Evolutionary conservation across 35 echinoderm and acorn worm genomes (phyloP), one percentile per base, ranked within the genome.

Genomic region (Apostichopus japonicus): DNA sequence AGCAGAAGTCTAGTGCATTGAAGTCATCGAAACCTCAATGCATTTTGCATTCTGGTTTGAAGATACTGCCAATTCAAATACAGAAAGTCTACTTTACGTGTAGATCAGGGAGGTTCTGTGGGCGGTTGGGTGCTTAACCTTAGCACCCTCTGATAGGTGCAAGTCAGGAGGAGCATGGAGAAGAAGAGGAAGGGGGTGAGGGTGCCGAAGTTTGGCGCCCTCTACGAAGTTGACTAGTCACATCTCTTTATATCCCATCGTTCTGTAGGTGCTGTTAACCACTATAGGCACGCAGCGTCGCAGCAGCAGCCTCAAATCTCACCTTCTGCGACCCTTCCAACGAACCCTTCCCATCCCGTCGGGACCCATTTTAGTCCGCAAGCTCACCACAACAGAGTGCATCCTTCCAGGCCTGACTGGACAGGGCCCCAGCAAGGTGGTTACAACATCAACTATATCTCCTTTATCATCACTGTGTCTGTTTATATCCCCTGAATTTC

Each of bases 341-440:
- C 70, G 55, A 91, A 78, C 90, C 90, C 90, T 58, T 23, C 90
- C 90, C 71, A 78, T 58, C 72, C 90, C 17, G 90, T 67, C 58
- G 54, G 72, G 25, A 79, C 71, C 77, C 90, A 78, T 91, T 91
- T 79, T 91, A 91, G 90, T 79, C 90, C 90, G 54, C 72, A 79
- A 79, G 90, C 92, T 23, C 96, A 94, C 67, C 87, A 90, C 87
- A 94, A 91, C 90, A 92, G 94, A 86, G 92, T 87, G 17, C 96
- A 96, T 91, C 93, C 92, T 78, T 90, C 96, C 79, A 97, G 96
- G 93, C 91, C 93, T 87, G 93, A 95, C 67, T 88, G 94, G 93
- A 97, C 94, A 56, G 96, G 95, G 77, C 96, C 96, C 59, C 95
- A 94, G 19, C 92, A 91, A 96, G 95, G 95, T 93, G 58, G 53